These are phyloP conservation scores for Poecile atricapillus DNA, from an alignment of 2,113 vertebrate genomes.

Conservation along the genomic window DNA sequence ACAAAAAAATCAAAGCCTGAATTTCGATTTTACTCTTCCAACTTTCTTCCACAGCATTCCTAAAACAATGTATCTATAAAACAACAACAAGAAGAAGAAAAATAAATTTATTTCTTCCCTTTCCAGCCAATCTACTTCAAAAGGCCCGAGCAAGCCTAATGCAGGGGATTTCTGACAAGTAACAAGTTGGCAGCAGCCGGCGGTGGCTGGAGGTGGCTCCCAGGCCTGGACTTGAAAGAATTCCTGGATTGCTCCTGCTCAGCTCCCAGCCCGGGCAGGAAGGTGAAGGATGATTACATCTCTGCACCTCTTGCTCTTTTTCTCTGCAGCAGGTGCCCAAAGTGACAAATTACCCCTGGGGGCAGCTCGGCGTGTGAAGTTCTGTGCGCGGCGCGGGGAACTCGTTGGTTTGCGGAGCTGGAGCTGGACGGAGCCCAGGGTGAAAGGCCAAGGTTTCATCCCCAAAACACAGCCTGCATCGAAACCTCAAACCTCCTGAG, in stretches of 20 bases:
- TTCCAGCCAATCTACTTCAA: constrained; percentile 47
- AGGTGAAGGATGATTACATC: constrained; percentile 75
- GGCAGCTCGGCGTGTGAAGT: constrained; percentile 56
- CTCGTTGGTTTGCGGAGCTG: constrained; percentile 64
- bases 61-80: neutral
- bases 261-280: constrained; percentile 24
- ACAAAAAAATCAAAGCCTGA: neutral
- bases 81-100: neutral
- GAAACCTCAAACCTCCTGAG: neutral
- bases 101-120: neutral
- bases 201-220: neutral
- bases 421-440: constrained; percentile 19
- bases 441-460: constrained; percentile 33
- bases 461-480: neutral
- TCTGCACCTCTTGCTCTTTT: constrained; percentile 56
- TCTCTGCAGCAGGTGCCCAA: constrained; percentile 55
- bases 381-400: constrained; percentile 23
- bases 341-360: constrained; percentile 62
- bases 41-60: neutral
- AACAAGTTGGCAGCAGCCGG: constrained; percentile 8
- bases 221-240: constrained; percentile 10
- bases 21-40: neutral
- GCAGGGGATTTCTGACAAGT: neutral
- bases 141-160: neutral
- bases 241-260: neutral